Evolutionary conservation across 2,797 vertebrate species (phyloP).

Genomic region (Melanotaenia trifasciata): DNA sequence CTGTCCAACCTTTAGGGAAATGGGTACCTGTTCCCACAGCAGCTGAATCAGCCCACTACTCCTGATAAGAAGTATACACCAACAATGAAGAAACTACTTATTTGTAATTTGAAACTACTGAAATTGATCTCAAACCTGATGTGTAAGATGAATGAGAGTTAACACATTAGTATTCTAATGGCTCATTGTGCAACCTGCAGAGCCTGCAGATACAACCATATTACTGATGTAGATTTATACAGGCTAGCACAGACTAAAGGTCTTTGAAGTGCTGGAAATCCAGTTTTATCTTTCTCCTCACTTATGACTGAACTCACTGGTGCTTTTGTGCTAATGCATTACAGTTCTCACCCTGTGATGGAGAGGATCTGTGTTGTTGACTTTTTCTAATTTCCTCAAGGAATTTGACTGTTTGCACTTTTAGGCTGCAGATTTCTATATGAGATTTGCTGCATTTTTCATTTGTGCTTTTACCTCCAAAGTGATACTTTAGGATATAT

Average conservation of each 20-base stretch:
- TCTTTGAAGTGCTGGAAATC: slow-evolving; percentile 63
- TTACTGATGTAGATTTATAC: slow-evolving; percentile 65
- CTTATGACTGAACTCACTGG: slow-evolving; percentile 41
- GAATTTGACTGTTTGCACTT: slow-evolving; percentile 18
- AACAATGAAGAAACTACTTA: slow-evolving; percentile 39
- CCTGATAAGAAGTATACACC: slow-evolving; percentile 42
- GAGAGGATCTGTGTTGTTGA: slow-evolving; percentile 38
- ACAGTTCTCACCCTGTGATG: slow-evolving; percentile 38
- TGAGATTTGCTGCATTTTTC: slow-evolving; percentile 28
- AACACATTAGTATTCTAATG: slow-evolving; percentile 67
- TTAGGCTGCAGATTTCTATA: slow-evolving; percentile 23
- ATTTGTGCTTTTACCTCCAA: slow-evolving; percentile 2
- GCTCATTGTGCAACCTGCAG: slow-evolving; percentile 42
- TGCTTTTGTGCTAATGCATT: slow-evolving; percentile 52
- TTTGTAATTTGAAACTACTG: slow-evolving; percentile 58
- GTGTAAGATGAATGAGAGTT: slow-evolving; percentile 59
- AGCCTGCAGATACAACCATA: slow-evolving; percentile 40
- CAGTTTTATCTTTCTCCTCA: slow-evolving; percentile 55
- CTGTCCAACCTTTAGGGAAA: neutral
- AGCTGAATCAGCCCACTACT: slow-evolving; percentile 43
- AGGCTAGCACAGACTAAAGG: slow-evolving; percentile 47
- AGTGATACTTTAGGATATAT: slow-evolving; percentile 46
- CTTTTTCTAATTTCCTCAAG: slow-evolving; percentile 52
- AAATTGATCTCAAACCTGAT: slow-evolving; percentile 65
- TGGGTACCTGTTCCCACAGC: slow-evolving; percentile 38